These are phyloP conservation scores for Hyposoter dolosus DNA, from an alignment of 2,888 invertebrate species.

Conservation along the genomic window DNA sequence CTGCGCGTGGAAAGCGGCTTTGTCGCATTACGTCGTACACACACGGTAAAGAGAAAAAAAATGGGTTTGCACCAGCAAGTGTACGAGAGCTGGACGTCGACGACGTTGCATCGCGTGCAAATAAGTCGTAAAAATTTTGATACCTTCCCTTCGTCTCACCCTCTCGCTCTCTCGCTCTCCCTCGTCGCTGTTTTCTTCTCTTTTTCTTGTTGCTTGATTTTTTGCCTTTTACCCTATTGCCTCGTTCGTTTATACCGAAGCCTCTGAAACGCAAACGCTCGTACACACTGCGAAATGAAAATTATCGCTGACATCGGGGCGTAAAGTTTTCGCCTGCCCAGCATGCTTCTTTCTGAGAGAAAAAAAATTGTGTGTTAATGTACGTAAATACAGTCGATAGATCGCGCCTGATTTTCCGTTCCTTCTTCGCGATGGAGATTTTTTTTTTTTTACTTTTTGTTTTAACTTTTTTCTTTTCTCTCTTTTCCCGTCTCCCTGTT, in stretches of 20 bases:
- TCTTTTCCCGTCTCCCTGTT: constrained; percentile 21
- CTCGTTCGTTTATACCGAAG: constrained; percentile 22
- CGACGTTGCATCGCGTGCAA: constrained; percentile 79
- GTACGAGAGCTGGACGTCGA: constrained; percentile 33
- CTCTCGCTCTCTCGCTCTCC: constrained; percentile 56
- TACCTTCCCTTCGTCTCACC: constrained; percentile 41
- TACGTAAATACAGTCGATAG: constrained; percentile 6
- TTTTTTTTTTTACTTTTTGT: background rate
- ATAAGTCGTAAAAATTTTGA: constrained; percentile 76
- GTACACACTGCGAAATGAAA: constrained; percentile 69
- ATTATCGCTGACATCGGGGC: constrained; percentile 71
- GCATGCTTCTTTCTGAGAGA: constrained; percentile 51
- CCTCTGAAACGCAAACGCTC: constrained; percentile 20
- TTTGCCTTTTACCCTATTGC: constrained; percentile 53
- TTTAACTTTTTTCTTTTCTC: constrained; percentile 16
- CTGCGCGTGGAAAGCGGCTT: constrained; percentile 27
- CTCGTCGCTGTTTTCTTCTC: constrained; percentile 45
- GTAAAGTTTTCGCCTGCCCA: constrained; percentile 68
- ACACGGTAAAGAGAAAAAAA: background rate
- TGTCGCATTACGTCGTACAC: constrained; percentile 31
- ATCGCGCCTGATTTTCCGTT: constrained; percentile 32
- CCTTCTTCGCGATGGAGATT: background rate
- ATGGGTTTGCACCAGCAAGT: constrained; percentile 45
- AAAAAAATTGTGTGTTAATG: constrained; percentile 22
- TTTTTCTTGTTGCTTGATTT: background rate